Conservation (phyloP, 2,888 invertebrate species). For the Hypena proboscidalis region DNA sequence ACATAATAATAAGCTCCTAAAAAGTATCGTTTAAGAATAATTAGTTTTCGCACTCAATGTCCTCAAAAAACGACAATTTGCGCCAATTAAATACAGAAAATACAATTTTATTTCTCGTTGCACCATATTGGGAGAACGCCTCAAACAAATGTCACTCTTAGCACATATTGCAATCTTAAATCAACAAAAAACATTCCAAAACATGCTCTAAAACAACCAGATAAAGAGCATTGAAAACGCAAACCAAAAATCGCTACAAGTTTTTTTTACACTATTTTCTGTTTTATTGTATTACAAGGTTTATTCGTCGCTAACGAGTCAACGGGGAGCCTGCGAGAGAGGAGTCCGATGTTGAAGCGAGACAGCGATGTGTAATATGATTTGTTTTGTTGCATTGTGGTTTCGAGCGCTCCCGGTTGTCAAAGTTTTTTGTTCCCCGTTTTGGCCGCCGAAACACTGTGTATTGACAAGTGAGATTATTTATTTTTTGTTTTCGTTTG, state of each 20-base stretch:
- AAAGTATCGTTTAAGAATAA: slow-evolving; percentile 52
- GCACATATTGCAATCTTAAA: slow-evolving; percentile 36
- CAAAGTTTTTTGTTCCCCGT: slow-evolving; percentile 47
- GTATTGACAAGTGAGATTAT: slow-evolving; percentile 19
- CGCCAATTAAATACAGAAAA: slow-evolving; percentile 79
- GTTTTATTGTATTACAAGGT: slow-evolving; percentile 78
- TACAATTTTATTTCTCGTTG: slow-evolving; percentile 69
- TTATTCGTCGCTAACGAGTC: slow-evolving; percentile 79
- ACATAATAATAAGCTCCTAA: slow-evolving; percentile 33
- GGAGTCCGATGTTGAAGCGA: slow-evolving; percentile 46
- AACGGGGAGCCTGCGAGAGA: slow-evolving; percentile 64
- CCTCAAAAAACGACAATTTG: slow-evolving; percentile 59
- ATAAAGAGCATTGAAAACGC: slow-evolving; percentile 24
- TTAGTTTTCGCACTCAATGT: slow-evolving; percentile 46
- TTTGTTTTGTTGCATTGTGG: slow-evolving; percentile 69
- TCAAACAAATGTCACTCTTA: slow-evolving; percentile 78
- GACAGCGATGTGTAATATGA: slow-evolving; percentile 52
- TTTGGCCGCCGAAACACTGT: slow-evolving; percentile 42
- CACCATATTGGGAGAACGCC: slow-evolving; percentile 81
- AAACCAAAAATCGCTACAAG: slow-evolving; percentile 40
- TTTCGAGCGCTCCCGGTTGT: slow-evolving; percentile 47
- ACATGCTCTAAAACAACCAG: slow-evolving; percentile 24
- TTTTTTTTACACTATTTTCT: slow-evolving; percentile 78
- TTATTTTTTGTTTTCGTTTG: slow-evolving; percentile 11
- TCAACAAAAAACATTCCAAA: slow-evolving; percentile 20